Evolutionary conservation across 2,113 vertebrate genomes (phyloP).

Genomic region (Tetraodon nigroviridis): DNA sequence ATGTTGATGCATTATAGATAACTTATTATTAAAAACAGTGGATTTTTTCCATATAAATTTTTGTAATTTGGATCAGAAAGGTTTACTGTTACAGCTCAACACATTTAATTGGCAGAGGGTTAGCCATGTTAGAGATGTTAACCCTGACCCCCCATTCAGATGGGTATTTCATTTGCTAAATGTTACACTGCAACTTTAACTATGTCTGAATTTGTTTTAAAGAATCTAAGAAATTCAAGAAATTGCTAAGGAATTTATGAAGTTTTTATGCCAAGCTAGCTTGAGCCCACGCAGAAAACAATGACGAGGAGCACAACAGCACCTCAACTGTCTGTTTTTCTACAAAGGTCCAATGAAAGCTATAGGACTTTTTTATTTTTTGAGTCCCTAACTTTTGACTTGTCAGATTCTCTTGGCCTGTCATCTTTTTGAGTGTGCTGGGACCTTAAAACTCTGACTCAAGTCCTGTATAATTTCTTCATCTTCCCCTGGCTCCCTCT

Average conservation of each 20-base stretch:
- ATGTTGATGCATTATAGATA: not conserved
- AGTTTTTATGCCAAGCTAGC: not conserved
- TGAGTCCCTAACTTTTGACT: slow-evolving; percentile 71
- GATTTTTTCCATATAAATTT: too few relatives aligned
- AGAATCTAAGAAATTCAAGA: too few relatives aligned
- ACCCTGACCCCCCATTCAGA: too few relatives aligned
- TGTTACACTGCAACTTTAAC: too few relatives aligned
- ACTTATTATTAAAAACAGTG: too few relatives aligned
- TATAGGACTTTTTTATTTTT: not conserved
- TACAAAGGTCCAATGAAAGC: slow-evolving; percentile 59
- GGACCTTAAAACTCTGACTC: slow-evolving; percentile 68
- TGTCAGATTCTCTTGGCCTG: slow-evolving; percentile 74
- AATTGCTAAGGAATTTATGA: too few relatives aligned
- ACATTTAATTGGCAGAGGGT: too few relatives aligned
- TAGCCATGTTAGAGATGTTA: too few relatives aligned
- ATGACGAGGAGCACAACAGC: slow-evolving; percentile 38
- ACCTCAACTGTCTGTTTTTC: slow-evolving; percentile 53
- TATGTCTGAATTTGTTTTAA: too few relatives aligned
- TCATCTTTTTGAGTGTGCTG: slow-evolving; percentile 71
- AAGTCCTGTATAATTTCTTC: slow-evolving; percentile 73
- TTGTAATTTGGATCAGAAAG: too few relatives aligned
- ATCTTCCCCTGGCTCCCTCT: slow-evolving; percentile 70
- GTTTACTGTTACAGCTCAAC: too few relatives aligned
- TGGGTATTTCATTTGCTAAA: too few relatives aligned
- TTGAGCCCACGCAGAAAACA: slow-evolving; percentile 25